Percentiles rank a stretch among this genome's conserved stretches.
Evolutionary conservation across 2,888 invertebrate genomes (phyloP).

Genomic region (Diplolepis rosae): DNA sequence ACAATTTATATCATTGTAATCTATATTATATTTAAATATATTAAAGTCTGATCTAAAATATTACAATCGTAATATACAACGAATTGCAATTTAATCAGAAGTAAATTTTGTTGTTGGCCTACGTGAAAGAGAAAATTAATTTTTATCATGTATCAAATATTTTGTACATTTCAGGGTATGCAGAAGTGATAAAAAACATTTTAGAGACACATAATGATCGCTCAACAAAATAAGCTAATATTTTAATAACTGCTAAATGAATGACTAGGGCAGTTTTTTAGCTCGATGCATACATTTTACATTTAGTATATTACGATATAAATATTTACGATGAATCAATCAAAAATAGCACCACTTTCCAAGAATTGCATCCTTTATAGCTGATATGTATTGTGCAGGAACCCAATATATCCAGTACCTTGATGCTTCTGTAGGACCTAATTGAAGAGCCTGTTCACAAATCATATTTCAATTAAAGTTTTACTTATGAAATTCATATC

Average conservation of each 20-base stretch:
- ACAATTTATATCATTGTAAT: neutral
- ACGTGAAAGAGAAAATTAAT: neutral
- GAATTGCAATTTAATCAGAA: neutral
- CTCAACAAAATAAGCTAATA: conserved; percentile 11
- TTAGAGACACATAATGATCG: neutral
- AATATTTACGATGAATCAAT: conserved; percentile 62
- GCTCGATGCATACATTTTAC: conserved; percentile 21
- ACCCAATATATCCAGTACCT: conserved; percentile 97
- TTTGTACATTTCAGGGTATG: neutral
- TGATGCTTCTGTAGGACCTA: conserved; percentile 93
- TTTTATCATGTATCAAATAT: neutral
- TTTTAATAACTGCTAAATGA: neutral
- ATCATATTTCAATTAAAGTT: conserved; percentile 16
- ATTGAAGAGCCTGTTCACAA: conserved; percentile 83
- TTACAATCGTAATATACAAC: neutral
- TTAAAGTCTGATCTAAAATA: neutral
- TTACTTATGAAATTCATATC: neutral
- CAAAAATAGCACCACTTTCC: conserved; percentile 90
- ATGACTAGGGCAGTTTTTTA: conserved; percentile 23
- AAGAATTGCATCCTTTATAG: conserved; percentile 92
- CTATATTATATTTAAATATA: neutral
- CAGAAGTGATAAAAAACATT: neutral
- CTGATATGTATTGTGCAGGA: conserved; percentile 91
- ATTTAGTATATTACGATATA: conserved; percentile 7
- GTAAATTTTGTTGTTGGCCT: neutral